A percentile compares a stretch with the other conserved stretches of the same genome.
These are phyloP conservation scores for Caenorhabditis doughertyi DNA, from an alignment of 2,888 invertebrate genomes.

Conservation along the genomic window DNA sequence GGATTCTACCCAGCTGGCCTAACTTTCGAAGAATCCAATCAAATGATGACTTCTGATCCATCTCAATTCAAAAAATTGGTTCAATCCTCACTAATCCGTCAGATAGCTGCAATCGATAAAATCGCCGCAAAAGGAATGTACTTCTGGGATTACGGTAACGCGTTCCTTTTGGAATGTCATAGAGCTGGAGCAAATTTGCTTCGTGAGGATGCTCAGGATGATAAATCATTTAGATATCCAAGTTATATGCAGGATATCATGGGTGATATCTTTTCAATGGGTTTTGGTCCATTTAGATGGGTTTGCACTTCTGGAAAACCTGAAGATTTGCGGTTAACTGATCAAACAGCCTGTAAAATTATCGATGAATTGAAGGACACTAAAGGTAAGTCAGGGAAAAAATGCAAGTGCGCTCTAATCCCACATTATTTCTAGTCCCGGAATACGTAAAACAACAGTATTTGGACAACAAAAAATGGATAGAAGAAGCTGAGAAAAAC, in stretches of 20 bases:
- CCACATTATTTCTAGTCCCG: conserved; percentile 82
- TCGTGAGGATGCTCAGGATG: conserved; percentile 82
- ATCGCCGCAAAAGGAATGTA: conserved; percentile 85
- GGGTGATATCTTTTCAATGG: conserved; percentile 87
- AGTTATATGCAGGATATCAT: conserved; percentile 87
- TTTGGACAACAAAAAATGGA: conserved; percentile 86
- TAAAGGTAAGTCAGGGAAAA: conserved; percentile 65
- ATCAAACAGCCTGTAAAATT: conserved; percentile 85
- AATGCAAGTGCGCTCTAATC: neutral
- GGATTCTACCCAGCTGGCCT: conserved; percentile 83
- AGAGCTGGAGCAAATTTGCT: conserved; percentile 85
- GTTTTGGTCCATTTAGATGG: conserved; percentile 87
- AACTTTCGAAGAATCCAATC: conserved; percentile 84
- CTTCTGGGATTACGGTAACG: conserved; percentile 87
- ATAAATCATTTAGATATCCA: conserved; percentile 86
- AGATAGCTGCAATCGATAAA: conserved; percentile 86
- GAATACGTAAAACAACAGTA: conserved; percentile 85
- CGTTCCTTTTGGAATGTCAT: conserved; percentile 86
- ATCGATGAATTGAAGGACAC: conserved; percentile 83
- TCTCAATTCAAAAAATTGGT: conserved; percentile 85
- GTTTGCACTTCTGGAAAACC: conserved; percentile 86
- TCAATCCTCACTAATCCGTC: conserved; percentile 85
- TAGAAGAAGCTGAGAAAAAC: conserved; percentile 85
- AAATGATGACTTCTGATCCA: conserved; percentile 85
- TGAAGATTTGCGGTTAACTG: conserved; percentile 85